A percentile compares a stretch with the other conserved stretches of the same genome.
phyloP scores from a whole-genome alignment of 2,113 vertebrate species.

The Solea solea region DNA sequence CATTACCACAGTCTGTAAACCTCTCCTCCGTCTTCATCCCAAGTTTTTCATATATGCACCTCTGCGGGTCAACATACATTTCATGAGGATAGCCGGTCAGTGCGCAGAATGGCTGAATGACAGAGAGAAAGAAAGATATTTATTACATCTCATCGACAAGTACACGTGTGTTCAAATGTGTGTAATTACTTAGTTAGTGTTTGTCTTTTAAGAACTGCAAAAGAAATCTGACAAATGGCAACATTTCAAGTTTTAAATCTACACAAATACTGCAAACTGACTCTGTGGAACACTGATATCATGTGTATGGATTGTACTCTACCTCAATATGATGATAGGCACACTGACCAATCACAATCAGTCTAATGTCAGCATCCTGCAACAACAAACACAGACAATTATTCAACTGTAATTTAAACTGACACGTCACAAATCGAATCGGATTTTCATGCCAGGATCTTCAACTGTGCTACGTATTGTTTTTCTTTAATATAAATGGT shows the following conservation, averaged over 20 bases:
- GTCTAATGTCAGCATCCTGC: conserved; percentile 86
- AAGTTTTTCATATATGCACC: conserved; percentile 88
- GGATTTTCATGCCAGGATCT: no score
- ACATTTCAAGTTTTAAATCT: neutral
- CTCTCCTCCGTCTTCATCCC: conserved; percentile 92
- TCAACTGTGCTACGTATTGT: no score
- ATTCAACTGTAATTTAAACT: no score
- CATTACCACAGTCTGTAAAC: conserved; percentile 81
- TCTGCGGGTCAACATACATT: conserved; percentile 92
- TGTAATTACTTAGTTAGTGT: neutral
- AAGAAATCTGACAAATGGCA: neutral
- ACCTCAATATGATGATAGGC: conserved; percentile 90
- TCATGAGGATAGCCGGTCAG: conserved; percentile 90
- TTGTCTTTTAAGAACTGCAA: neutral
- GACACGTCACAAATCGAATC: no score
- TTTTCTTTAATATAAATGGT: no score
- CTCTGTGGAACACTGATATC: neutral
- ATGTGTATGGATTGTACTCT: conserved; percentile 24
- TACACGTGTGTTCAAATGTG: neutral
- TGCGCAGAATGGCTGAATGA: conserved; percentile 86
- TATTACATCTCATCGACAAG: neutral
- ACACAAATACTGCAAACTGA: no score
- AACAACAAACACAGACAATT: conserved; percentile 16
- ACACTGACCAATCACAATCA: conserved; percentile 94
- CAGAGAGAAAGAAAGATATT: neutral